phyloP scores from a whole-genome alignment of 1,140 invertebrate species.

The Agraylea sexmaculata region DNA sequence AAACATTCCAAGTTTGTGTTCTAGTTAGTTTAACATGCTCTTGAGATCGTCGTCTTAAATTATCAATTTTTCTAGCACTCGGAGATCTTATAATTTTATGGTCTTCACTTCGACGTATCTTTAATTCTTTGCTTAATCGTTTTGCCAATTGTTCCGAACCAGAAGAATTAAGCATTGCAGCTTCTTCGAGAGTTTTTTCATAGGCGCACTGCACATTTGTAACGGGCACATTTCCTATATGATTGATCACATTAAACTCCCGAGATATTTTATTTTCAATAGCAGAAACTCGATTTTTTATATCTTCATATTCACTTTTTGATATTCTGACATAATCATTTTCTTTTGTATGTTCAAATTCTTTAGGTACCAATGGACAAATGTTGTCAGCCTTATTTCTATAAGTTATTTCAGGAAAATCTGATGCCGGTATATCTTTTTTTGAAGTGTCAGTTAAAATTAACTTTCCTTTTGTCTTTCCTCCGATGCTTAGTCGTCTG shows the following conservation, averaged over 20 bases:
- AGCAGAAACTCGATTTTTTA: constrained; percentile 56
- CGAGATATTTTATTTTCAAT: constrained; percentile 57
- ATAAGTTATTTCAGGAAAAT: constrained; percentile 28
- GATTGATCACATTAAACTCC: constrained; percentile 50
- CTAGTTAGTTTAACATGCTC: constrained; percentile 28
- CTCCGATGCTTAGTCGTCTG: constrained; percentile 27
- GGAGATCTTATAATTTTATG: constrained; percentile 67
- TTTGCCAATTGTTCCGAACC: constrained; percentile 57
- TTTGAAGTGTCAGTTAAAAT: constrained; percentile 3
- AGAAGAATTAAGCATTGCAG: constrained; percentile 44
- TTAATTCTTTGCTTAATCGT: constrained; percentile 56
- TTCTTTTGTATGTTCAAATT: constrained; percentile 22
- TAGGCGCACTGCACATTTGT: constrained; percentile 54
- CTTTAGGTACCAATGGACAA: constrained; percentile 8
- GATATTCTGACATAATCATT: constrained; percentile 54
- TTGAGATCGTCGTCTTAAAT: constrained; percentile 52
- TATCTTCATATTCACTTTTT: constrained; percentile 62
- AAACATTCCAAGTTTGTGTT: constrained; percentile 21
- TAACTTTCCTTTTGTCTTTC: constrained; percentile 20
- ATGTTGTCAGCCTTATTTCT: constrained; percentile 27
- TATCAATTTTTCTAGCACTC: constrained; percentile 67
- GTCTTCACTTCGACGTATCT: constrained; percentile 50
- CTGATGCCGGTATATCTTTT: constrained; percentile 4
- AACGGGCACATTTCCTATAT: constrained; percentile 34
- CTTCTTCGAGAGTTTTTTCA: constrained; percentile 57